Base-by-base conservation (phyloP, 1,140 invertebrate genomes). In the Brachionus manjavacas region DNA sequence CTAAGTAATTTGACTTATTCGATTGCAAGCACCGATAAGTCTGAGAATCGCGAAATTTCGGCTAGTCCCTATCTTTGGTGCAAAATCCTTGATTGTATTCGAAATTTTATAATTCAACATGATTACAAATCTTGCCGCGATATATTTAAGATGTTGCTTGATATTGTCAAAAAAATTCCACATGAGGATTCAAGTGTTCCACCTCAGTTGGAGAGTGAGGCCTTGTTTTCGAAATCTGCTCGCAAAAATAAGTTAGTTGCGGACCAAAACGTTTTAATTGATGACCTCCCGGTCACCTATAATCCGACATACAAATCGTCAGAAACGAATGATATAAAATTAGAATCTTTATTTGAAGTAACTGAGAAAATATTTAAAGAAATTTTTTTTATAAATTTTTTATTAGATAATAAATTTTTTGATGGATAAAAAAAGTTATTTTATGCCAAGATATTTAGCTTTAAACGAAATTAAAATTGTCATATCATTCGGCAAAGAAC, bases 391-490 rank as follows among this genome's bases (percentile, higher is more conserved):
- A 70, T 23, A 3, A 43, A 49, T 28, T 49, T 35, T 35, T 6
- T 35, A 6, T 35, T 49, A 76, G 72, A 76, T 55, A 39, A 39
- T 81, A 2, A 66, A 64, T 60, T 81, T 81, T 68, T 35, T 81
- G 25, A 28, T 81, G n/a, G 52, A 81, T 11, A 23, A 52, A 25
- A 43, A 64, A 7, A 64, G 64, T 35, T 81, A 81, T 68, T 81
- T 81, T 16, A 60, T 81, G 79, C 79, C 79, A 1, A 35, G 79
- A 60, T 81, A 81, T 81, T 68, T 81, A 23, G 79, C 79, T 14
- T 43, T 81, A n/a, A 81, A 81, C 25, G 79, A 81, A 43, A 81
- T 81, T 39, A 81, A 81, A 39, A 81, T 55, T 16, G 79, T 46
- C 1, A 23, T 81, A 20, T 39, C 52, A 31, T 81, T 81, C 43